Conservation (phyloP, 2,113 vertebrate species). For the Ornithorhynchus anatinus region DNA sequence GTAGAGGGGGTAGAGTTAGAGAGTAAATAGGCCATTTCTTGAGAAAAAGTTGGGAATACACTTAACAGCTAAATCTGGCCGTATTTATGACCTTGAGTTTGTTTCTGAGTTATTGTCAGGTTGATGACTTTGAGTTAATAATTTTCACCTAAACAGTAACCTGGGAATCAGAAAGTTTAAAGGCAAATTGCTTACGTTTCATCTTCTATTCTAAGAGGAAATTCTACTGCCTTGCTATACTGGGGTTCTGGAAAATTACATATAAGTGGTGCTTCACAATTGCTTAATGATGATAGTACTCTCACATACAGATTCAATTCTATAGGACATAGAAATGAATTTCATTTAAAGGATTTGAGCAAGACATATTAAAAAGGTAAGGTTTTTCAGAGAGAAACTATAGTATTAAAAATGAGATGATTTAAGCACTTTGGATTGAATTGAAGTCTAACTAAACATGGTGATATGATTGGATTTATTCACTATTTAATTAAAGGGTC, state of each 20-base stretch:
- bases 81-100: too few relatives aligned
- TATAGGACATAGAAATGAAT: constrained; percentile 15
- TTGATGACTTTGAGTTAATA: background rate
- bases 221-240: constrained; percentile 29
- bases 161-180: constrained; percentile 5
- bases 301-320: constrained; percentile 31
- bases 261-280: constrained; percentile 46
- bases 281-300: constrained; percentile 47
- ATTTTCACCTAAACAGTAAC: constrained; percentile 11
- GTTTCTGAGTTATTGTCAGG: too few relatives aligned
- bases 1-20: too few relatives aligned
- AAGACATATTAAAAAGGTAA: constrained; percentile 4
- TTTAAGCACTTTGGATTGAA: constrained; percentile 32
- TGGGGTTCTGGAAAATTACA: constrained; percentile 50
- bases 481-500: constrained; percentile 30
- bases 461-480: constrained; percentile 40
- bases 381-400: background rate
- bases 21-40: too few relatives aligned
- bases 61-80: too few relatives aligned
- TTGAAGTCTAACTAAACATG: constrained; percentile 26
- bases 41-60: too few relatives aligned
- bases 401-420: constrained; percentile 10
- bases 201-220: constrained; percentile 40
- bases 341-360: constrained; percentile 2
- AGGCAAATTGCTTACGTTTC: constrained; percentile 33